Conservation (phyloP, 2,797 vertebrate species). For the Sebastes minor region DNA sequence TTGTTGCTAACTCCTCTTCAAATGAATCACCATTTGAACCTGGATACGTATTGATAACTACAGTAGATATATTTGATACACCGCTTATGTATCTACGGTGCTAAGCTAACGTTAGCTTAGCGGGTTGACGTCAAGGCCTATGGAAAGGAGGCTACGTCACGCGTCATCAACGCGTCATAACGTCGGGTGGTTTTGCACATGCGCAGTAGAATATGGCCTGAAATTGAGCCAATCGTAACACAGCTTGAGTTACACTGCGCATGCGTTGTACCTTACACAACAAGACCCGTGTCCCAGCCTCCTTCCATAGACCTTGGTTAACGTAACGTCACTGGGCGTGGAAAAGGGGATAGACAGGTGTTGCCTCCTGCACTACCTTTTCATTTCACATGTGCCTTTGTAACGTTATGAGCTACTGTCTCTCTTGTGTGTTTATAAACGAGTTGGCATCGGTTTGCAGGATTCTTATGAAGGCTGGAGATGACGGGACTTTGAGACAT, state of each 20-base stretch:
- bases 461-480: conserved; percentile 24
- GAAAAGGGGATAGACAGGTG: conserved; percentile 64
- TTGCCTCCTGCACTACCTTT: conserved; percentile 17
- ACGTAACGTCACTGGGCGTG: conserved; percentile 70
- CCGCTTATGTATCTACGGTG: background rate
- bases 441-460: conserved; percentile 19
- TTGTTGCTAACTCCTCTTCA: rapidly evolving
- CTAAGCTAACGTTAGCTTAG: conserved; percentile 55
- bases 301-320: background rate
- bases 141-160: too few relatives aligned
- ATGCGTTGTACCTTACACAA: rapidly evolving
- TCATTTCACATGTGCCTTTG: background rate
- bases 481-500: conserved; percentile 40
- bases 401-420: background rate
- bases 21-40: background rate
- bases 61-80: rapidly evolving
- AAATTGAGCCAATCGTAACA: too few relatives aligned
- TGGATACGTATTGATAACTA: rapidly evolving
- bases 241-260: too few relatives aligned
- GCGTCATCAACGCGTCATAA: too few relatives aligned
- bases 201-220: too few relatives aligned
- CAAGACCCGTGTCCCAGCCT: too few relatives aligned
- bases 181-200: too few relatives aligned
- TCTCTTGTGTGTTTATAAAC: background rate
- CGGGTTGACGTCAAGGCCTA: background rate